Evolutionary conservation across 2,888 invertebrate species (phyloP), one percentile per base, ranked within the genome.

Genomic region (Acronicta aceris): DNA sequence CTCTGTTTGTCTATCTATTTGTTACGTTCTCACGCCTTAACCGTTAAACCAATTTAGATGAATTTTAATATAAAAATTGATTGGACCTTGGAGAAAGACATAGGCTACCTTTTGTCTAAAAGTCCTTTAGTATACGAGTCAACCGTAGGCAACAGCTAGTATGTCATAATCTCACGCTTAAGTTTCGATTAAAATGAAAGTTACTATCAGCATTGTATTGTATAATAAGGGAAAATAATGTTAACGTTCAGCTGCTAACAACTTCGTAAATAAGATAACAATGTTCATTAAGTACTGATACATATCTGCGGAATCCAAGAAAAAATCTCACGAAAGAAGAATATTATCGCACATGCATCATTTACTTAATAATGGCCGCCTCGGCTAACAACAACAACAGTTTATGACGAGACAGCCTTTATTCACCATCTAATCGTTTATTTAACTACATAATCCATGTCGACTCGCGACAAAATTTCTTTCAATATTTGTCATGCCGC

Each of bases 391-490:
- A 59, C 36, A 41, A 10, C 54, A 55, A 73, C 73, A 71, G n/a
- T n/a, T n/a, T n/a, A 74, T 73, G 77, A 77, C 76, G 36, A 25
- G 71, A 65, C 53, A 61, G 56, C 59, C 58, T 65, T 71, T 65
- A 74, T 77, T 76, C 63, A 71, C 64, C 65, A 74, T 72, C 59
- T 76, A 79, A 81, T 83, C 70, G 66, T 81, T 79, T 79, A 75
- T 79, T 79, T 79, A 84, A 81, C 81, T 71, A 81, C 79, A 60
- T 45, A 55, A 60, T 49, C 10, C 41, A 58, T 12, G 45, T 58
- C 71, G 72, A 68, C 74, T 79, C 74, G 78, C 78, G 77, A 81
- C 74, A 65, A 63, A 65, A 74, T 83, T 78, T 86, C 79, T 77
- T 76, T 73, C 57, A 79, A 81, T 76, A 78, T 77, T 81, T 78